Conservation (phyloP, 2,888 invertebrate genomes). For the Drosophila melanosoma region DNA sequence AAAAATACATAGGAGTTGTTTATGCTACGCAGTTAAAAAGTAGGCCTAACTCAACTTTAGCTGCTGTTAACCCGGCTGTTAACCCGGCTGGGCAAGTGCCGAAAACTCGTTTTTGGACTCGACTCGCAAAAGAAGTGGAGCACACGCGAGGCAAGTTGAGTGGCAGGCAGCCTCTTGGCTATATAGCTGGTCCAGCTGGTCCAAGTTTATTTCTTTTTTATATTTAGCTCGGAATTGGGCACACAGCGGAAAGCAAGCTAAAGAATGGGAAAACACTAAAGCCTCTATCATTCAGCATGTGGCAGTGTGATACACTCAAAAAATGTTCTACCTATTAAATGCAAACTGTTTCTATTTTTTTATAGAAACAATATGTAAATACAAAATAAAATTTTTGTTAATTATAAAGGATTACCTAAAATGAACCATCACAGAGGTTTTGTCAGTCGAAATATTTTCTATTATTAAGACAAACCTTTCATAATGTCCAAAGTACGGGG, state of each 20-base stretch:
- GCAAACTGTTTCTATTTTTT: not conserved
- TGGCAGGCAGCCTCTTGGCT: slow-evolving; percentile 18
- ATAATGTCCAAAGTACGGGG: not conserved
- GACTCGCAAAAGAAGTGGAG: slow-evolving; percentile 68
- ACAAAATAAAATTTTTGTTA: not conserved
- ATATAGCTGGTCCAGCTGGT: slow-evolving; percentile 14
- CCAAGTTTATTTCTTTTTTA: slow-evolving; percentile 18
- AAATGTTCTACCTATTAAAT: not conserved
- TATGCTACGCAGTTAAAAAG: slow-evolving; percentile 18
- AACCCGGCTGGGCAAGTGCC: slow-evolving; percentile 63
- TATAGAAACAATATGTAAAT: not conserved
- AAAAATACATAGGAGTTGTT: not conserved
- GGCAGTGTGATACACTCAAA: slow-evolving; percentile 15
- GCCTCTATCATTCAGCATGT: slow-evolving; percentile 46
- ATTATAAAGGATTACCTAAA: not conserved
- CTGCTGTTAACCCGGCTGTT: slow-evolving; percentile 37
- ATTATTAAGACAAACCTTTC: not conserved
- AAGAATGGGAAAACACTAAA: slow-evolving; percentile 41
- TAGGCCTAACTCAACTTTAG: slow-evolving; percentile 40
- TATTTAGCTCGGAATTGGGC: slow-evolving; percentile 45
- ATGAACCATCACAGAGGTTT: not conserved
- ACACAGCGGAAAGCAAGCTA: slow-evolving; percentile 27
- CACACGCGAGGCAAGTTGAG: slow-evolving; percentile 44
- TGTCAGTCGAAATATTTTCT: not conserved
- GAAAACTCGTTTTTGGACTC: slow-evolving; percentile 70